A percentile compares a stretch with the other conserved stretches of the same genome.
phyloP scores from a whole-genome alignment of 2,113 vertebrate genomes.

The Nansenia antarctica region DNA sequence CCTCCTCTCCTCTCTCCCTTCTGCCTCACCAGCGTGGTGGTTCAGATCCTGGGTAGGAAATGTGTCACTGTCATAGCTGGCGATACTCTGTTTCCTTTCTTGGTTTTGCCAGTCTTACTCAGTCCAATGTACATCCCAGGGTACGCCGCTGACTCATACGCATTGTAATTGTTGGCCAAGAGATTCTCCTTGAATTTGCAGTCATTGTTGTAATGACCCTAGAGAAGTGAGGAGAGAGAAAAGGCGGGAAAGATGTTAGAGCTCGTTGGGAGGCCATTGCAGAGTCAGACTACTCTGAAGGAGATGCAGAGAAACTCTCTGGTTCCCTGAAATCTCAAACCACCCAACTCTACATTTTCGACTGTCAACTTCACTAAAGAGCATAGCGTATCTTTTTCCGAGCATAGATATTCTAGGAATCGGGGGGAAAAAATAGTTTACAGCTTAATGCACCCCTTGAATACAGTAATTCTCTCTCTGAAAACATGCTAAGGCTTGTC shows the following conservation, averaged over 20 bases:
- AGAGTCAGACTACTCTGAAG: neutral
- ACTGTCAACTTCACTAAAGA: neutral
- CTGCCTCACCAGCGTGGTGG: neutral
- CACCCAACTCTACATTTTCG: neutral
- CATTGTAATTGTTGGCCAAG: constrained; percentile 96
- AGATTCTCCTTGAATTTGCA: constrained; percentile 94
- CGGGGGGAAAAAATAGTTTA: neutral
- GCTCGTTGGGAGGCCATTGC: neutral
- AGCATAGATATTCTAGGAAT: too few species aligned
- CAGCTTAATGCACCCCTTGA: neutral
- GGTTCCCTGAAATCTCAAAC: too few species aligned
- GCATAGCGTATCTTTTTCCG: neutral
- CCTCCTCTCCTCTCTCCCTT: constrained; percentile 16
- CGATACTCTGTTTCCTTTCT: constrained; percentile 90
- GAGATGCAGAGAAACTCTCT: neutral
- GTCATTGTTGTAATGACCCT: constrained; percentile 86
- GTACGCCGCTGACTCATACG: constrained; percentile 86
- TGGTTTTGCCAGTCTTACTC: constrained; percentile 91
- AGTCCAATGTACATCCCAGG: constrained; percentile 91
- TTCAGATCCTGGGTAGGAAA: constrained; percentile 93
- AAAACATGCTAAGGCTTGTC: neutral
- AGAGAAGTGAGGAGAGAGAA: constrained; percentile 8
- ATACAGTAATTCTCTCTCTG: neutral
- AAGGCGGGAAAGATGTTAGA: neutral
- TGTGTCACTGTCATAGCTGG: constrained; percentile 93